These are phyloP conservation scores for Pogoniulus pusillus DNA, from an alignment of 2,797 vertebrate genomes.

Conservation along the genomic window DNA sequence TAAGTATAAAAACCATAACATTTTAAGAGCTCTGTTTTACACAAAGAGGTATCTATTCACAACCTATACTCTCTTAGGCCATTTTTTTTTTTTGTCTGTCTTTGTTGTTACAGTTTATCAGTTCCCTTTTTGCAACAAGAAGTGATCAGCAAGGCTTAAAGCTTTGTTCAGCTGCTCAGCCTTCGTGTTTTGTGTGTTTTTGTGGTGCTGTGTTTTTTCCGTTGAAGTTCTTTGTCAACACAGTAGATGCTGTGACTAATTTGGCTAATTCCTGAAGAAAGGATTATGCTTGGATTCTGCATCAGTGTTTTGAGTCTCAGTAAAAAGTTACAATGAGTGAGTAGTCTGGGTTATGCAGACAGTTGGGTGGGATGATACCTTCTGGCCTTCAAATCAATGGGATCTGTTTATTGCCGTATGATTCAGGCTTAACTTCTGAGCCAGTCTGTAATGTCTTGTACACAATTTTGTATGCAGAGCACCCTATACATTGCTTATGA, in stretches of 20 bases:
- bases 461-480: conserved; percentile 29
- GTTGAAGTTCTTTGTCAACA: conserved; percentile 68
- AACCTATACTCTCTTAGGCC: background rate
- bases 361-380: conserved; percentile 43
- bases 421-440: conserved; percentile 39
- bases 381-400: conserved; percentile 47
- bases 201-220: background rate
- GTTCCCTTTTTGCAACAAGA: background rate
- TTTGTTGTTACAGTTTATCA: background rate
- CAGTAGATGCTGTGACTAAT: conserved; percentile 58
- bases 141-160: background rate
- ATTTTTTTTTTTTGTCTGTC: background rate
- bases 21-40: background rate
- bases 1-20: background rate
- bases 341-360: conserved; percentile 29
- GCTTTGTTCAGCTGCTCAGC: conserved; percentile 25
- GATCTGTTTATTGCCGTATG: conserved; percentile 6
- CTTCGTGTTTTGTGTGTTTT: conserved; percentile 15
- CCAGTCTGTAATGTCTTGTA: background rate
- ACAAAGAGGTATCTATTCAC: background rate
- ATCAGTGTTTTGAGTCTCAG: conserved; percentile 55
- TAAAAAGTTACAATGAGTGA: conserved; percentile 62
- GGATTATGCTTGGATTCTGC: conserved; percentile 65
- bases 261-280: conserved; percentile 64
- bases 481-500: background rate